A percentile compares a stretch with the other conserved stretches of the same genome.
These are phyloP conservation scores for Ectemnius cavifrons DNA, from an alignment of 2,888 invertebrate genomes.

Conservation along the genomic window DNA sequence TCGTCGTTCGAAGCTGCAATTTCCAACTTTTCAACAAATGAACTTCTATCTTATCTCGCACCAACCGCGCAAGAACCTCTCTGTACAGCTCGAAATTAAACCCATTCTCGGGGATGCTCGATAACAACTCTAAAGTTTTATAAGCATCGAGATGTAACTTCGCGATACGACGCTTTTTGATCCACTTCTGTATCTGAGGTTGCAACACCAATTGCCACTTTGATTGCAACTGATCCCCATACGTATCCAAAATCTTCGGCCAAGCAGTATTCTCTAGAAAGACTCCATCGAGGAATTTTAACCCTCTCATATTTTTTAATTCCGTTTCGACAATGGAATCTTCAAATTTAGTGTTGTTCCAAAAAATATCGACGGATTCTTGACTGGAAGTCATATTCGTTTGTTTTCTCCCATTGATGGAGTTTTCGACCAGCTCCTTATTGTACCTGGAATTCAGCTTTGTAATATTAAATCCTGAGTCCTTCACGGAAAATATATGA, in stretches of 20 bases:
- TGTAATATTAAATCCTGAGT: too few species aligned
- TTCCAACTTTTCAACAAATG: constrained; percentile 46
- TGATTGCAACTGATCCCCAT: constrained; percentile 54
- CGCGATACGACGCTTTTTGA: constrained; percentile 42
- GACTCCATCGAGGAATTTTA: constrained; percentile 57
- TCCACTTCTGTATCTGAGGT: constrained; percentile 55
- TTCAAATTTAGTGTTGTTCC: not conserved
- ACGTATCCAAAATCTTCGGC: constrained; percentile 51
- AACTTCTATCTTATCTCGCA: constrained; percentile 30
- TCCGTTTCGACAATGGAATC: constrained; percentile 21
- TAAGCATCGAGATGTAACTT: constrained; percentile 46
- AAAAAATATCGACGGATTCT: constrained; percentile 22
- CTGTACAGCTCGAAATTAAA: constrained; percentile 37
- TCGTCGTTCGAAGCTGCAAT: constrained; percentile 44
- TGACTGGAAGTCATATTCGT: constrained; percentile 28
- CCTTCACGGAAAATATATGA: too few species aligned
- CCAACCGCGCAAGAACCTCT: constrained; percentile 46
- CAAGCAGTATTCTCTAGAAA: constrained; percentile 48
- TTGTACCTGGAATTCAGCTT: not conserved
- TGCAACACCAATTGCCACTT: constrained; percentile 55
- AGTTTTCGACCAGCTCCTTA: not conserved
- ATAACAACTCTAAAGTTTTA: constrained; percentile 41
- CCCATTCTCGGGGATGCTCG: constrained; percentile 53
- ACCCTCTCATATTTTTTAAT: constrained; percentile 29
- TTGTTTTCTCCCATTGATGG: not conserved